Base-by-base conservation (phyloP, 2,113 vertebrate genomes). In the Bettongia penicillata region DNA sequence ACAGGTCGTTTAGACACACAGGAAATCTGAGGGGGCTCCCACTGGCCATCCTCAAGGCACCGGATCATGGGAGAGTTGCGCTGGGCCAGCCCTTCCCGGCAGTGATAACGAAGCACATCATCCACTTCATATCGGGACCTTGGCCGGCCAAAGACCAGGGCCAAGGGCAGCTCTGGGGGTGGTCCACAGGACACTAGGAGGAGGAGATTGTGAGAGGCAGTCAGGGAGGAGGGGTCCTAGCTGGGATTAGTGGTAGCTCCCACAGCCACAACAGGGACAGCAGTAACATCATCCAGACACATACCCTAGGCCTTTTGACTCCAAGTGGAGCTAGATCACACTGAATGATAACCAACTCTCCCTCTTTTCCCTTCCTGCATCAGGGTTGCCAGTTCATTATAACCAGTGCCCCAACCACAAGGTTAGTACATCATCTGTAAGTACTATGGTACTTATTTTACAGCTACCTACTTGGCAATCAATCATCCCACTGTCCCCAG, bases 1-100 rank as follows among this genome's bases (percentile, higher is more conserved):
- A 99, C 99, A 55, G 97, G 96, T 37, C 98, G 97, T 43, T 24
- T 95, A 26, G 99, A 98, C 26, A 98, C 98, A 93, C 99, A 99
- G 96, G 97, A 97, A 12, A 99, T 99, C 97, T 98, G 98, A 0
- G 99, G 99, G 0, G 96, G 95, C 51, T 99, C 99, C 99, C 99
- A 99, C 0, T 43, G 98, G 28, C 99, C 99, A 0, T 99, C 97
- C 9, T 99, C 97, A 91, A 98, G 98, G 97, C 99, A 99, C 24
- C 96, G 99, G 96, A 99, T 98, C 89, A 99, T 0, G 0, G 99
- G 99, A 11, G 99, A 98, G 96, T 99, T 99, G 51, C 98, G 99
- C 94, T 99, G 99, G 51, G 97, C 0, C 89, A 99, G 99, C 2
- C 99, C 99, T 0, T 97, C 98, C 1, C 92, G 98, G 93, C 99